These are phyloP conservation scores for Acanthiza pusilla DNA, from an alignment of 2,797 vertebrate genomes.

Conservation along the genomic window DNA sequence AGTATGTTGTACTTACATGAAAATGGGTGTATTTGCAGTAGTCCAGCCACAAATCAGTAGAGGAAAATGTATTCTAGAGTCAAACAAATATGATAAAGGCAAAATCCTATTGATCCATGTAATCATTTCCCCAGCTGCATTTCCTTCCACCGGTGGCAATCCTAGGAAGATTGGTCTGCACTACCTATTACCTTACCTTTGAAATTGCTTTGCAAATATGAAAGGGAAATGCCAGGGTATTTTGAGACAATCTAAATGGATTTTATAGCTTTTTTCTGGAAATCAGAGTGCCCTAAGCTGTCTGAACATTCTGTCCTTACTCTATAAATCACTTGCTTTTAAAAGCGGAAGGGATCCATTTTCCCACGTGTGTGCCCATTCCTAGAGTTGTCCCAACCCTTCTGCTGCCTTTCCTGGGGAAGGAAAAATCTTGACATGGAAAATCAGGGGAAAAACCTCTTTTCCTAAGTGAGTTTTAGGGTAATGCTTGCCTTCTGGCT, in stretches of 20 bases:
- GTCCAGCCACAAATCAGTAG: not conserved
- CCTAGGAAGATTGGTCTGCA: not conserved
- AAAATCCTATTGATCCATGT: not conserved
- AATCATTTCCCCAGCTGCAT: not conserved
- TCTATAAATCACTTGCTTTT: not conserved
- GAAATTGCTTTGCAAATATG: not conserved
- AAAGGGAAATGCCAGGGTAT: not conserved
- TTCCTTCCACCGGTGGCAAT: not conserved
- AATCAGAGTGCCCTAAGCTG: not conserved
- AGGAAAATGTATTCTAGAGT: not conserved
- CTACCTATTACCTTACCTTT: not conserved
- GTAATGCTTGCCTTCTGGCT: not conserved
- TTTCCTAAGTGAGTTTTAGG: not conserved
- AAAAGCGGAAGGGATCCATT: not conserved
- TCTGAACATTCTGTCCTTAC: not conserved
- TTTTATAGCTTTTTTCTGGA: not conserved
- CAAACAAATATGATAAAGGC: not conserved
- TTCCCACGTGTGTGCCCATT: not conserved
- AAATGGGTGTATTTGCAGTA: not conserved
- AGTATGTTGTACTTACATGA: not conserved
- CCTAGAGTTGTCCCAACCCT: not conserved
- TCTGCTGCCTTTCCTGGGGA: not conserved
- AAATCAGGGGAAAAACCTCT: not conserved
- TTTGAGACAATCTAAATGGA: not conserved
- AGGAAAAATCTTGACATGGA: not conserved